A percentile compares a stretch with the other conserved stretches of the same genome.
Evolutionary conservation across 35 echinoderm and acorn worm species (phyloP).

Genomic region (Eucidaris tribuloides): DNA sequence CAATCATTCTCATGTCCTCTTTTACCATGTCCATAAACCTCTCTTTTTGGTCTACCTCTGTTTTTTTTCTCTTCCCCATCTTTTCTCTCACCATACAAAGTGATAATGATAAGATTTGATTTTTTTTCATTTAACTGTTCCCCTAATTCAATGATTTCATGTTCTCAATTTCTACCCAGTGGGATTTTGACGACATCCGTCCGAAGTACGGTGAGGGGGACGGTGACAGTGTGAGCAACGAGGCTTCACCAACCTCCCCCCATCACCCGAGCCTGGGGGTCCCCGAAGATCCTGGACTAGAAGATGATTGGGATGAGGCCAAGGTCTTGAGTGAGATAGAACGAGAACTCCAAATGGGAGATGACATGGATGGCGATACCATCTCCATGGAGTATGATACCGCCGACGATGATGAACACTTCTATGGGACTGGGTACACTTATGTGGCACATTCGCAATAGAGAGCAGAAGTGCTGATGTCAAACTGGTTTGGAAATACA

Average conservation of each 20-base stretch:
- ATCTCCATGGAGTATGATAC: conserved; percentile 22
- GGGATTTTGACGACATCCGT: conserved; percentile 16
- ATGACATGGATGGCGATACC: conserved; percentile 14
- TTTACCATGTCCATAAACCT: too few relatives aligned
- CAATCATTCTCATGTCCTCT: too few relatives aligned
- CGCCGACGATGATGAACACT: conserved; percentile 7
- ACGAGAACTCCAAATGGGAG: neutral
- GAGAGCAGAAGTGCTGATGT: too few relatives aligned
- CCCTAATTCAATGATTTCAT: too few relatives aligned
- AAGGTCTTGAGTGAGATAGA: conserved; percentile 8
- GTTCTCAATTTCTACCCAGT: neutral
- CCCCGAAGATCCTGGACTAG: neutral
- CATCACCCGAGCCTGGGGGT: neutral
- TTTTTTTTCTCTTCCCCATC: too few relatives aligned
- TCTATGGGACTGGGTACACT: neutral
- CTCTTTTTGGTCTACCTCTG: too few relatives aligned
- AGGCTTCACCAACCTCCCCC: neutral
- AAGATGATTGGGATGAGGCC: neutral
- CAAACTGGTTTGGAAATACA: too few relatives aligned
- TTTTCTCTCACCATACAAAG: too few relatives aligned
- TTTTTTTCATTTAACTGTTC: too few relatives aligned
- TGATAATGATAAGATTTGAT: too few relatives aligned
- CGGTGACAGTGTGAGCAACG: neutral
- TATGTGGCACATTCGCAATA: neutral
- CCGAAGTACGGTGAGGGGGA: neutral